Percentiles rank a stretch among this genome's conserved stretches.
Evolutionary conservation across 2,888 invertebrate genomes (phyloP).

Genomic region (Erebia ligea): DNA sequence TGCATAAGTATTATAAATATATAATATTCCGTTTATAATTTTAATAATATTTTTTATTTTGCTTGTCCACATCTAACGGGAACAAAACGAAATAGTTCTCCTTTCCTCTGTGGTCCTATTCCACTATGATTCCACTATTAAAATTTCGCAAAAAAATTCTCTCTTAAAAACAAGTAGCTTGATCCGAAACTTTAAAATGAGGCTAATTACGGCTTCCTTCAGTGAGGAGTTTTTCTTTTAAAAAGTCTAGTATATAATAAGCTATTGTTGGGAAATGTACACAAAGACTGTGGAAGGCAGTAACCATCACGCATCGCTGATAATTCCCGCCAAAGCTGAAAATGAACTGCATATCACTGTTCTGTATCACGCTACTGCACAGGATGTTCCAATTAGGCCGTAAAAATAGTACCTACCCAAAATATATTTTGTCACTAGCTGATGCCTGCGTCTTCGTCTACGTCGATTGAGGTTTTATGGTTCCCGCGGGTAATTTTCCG

Average conservation of each 20-base stretch:
- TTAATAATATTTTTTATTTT: not conserved
- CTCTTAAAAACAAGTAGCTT: slow-evolving; percentile 24
- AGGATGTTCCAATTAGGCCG: slow-evolving; percentile 37
- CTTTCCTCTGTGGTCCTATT: slow-evolving; percentile 18
- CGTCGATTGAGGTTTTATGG: too few species aligned
- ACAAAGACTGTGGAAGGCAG: slow-evolving; percentile 42
- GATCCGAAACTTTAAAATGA: slow-evolving; percentile 39
- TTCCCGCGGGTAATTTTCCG: too few species aligned
- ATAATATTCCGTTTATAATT: too few species aligned
- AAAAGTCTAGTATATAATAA: slow-evolving; percentile 40
- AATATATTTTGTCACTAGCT: not conserved
- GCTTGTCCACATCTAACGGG: not conserved
- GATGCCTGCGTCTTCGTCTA: too few species aligned
- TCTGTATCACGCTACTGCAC: slow-evolving; percentile 43
- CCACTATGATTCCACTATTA: slow-evolving; percentile 24
- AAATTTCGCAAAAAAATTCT: slow-evolving; percentile 17
- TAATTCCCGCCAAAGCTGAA: slow-evolving; percentile 60
- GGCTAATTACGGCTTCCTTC: slow-evolving; percentile 42
- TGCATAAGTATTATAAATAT: too few species aligned
- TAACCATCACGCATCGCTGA: slow-evolving; percentile 59
- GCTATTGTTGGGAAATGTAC: slow-evolving; percentile 40
- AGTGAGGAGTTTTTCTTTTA: slow-evolving; percentile 40
- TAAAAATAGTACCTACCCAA: not conserved
- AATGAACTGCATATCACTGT: slow-evolving; percentile 67
- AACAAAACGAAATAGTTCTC: slow-evolving; percentile 12